Evolutionary conservation across 2,888 invertebrate species (phyloP).

Genomic region (Oasisia sp.): DNA sequence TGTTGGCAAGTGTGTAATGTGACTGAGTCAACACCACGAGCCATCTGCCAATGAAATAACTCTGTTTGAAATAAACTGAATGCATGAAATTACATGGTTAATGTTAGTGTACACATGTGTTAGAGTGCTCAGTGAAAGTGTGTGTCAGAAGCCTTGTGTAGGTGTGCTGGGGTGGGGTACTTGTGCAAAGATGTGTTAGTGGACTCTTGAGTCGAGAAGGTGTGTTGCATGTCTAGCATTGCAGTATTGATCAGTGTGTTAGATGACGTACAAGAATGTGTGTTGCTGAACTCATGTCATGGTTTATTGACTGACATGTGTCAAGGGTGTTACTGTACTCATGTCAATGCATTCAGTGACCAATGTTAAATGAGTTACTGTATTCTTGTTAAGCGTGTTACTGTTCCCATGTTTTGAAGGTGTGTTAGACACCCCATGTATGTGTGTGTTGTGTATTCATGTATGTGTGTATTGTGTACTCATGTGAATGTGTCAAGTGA

Average conservation of each 20-base stretch:
- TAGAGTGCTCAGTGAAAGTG: no score
- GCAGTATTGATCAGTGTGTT: no score
- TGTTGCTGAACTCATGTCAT: conserved; percentile 70
- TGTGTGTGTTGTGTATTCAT: neutral
- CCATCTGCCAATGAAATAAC: neutral
- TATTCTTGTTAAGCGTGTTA: neutral
- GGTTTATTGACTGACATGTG: no score
- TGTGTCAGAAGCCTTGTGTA: neutral
- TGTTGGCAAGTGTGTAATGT: neutral
- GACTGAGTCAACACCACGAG: neutral
- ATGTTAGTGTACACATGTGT: no score
- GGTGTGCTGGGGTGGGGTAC: neutral
- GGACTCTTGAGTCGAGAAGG: neutral
- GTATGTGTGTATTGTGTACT: neutral
- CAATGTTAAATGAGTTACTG: neutral
- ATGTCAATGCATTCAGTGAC: neutral
- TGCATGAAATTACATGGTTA: no score
- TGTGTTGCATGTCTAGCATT: no score
- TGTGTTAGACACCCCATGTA: neutral
- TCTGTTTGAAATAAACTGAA: neutral
- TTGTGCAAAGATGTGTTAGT: neutral
- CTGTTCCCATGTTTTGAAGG: conserved; percentile 70
- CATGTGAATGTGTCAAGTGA: neutral
- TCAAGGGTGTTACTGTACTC: neutral
- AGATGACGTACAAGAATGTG: no score